Evolutionary conservation across 2,888 invertebrate genomes (phyloP).

Genomic region (Amblyteles armatorius): DNA sequence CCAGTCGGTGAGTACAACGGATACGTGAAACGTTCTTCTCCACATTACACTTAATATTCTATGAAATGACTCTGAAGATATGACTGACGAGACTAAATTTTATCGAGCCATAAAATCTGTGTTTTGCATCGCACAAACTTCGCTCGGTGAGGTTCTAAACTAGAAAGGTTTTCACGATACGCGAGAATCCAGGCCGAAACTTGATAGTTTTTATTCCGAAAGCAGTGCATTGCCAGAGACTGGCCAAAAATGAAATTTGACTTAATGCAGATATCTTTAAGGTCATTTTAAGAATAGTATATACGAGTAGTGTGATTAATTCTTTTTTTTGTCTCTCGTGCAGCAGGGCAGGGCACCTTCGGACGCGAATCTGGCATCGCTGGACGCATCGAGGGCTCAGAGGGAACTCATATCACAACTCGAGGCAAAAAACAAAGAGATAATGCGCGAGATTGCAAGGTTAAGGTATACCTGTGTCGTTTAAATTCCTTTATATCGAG

Average conservation of each 20-base stretch:
- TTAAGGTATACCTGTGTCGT: conserved; percentile 88
- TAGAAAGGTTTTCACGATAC: too few relatives aligned
- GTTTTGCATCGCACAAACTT: too few relatives aligned
- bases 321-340: conserved; percentile 22
- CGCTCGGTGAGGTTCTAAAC: too few relatives aligned
- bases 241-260: too few relatives aligned
- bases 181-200: too few relatives aligned
- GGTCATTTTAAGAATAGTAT: background rate
- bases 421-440: conserved; percentile 97
- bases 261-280: too few relatives aligned
- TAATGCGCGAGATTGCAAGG: conserved; percentile 97
- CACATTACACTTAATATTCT: background rate
- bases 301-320: conserved; percentile 7
- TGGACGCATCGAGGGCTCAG: conserved; percentile 95
- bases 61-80: background rate
- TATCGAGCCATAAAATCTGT: too few relatives aligned
- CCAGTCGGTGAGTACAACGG: conserved; percentile 80
- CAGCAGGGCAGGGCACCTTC: conserved; percentile 89
- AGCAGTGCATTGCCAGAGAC: too few relatives aligned
- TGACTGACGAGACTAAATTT: too few relatives aligned
- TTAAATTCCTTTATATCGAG: conserved; percentile 83
- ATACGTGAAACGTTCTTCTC: conserved; percentile 25
- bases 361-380: conserved; percentile 89
- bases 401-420: conserved; percentile 96
- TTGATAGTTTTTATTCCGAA: too few relatives aligned